Conservation (phyloP, 2,113 vertebrate genomes). For the Capreolus pygargus region DNA sequence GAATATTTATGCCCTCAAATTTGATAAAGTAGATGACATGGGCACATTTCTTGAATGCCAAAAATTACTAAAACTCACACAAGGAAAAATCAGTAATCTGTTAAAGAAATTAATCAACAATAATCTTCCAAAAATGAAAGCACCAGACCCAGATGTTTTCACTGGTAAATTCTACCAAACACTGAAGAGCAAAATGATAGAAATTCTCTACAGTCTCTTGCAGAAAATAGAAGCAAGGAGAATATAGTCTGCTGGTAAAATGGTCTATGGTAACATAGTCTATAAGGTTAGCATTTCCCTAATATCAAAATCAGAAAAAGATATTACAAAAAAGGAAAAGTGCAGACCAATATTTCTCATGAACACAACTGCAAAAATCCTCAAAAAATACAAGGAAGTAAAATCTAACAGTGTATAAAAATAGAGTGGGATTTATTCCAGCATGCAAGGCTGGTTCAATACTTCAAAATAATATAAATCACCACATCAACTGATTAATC, state of each 20-base stretch:
- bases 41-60: not conserved
- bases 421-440: not conserved
- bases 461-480: not conserved
- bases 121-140: not conserved
- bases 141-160: not conserved
- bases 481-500: not conserved
- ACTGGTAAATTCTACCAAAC: not conserved
- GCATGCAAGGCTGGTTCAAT: not conserved
- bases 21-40: not conserved
- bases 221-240: not conserved
- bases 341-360: not conserved
- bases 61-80: not conserved
- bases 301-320: not conserved
- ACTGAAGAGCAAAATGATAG: not conserved
- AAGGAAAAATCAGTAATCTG: not conserved
- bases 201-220: not conserved
- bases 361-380: not conserved
- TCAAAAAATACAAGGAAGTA: not conserved
- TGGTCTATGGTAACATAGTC: not conserved
- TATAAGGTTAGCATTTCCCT: not conserved
- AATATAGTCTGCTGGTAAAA: not conserved
- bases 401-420: not conserved
- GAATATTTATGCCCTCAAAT: not conserved
- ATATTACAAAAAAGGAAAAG: not conserved
- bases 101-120: not conserved